Evolutionary conservation across 2,113 vertebrate species (phyloP).

Genomic region (Forbesichthys agassizii): DNA sequence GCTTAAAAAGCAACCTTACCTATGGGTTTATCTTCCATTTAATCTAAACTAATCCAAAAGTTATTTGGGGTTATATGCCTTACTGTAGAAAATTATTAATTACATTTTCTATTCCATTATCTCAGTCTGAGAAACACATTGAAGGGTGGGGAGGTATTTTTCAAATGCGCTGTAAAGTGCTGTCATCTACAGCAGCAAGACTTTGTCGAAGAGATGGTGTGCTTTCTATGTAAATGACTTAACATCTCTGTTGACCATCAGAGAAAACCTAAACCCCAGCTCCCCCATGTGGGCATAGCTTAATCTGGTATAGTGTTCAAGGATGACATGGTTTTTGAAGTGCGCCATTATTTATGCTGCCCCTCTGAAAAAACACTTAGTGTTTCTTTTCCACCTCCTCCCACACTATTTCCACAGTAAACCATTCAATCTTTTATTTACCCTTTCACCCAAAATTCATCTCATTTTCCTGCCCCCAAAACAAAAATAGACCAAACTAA

Average conservation of each 20-base stretch:
- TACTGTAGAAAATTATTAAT: slow-evolving; percentile 14
- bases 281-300: slow-evolving; percentile 50
- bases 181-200: background rate
- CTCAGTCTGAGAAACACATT: background rate
- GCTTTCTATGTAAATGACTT: too few relatives aligned
- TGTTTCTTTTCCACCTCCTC: slow-evolving; percentile 2
- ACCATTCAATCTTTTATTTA: slow-evolving; percentile 34
- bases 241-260: background rate
- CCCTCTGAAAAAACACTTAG: slow-evolving; percentile 7
- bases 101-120: slow-evolving; percentile 1
- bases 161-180: background rate
- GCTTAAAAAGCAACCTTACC: slow-evolving; percentile 6
- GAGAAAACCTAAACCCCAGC: slow-evolving; percentile 11
- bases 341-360: slow-evolving; percentile 9
- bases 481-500: slow-evolving; percentile 46
- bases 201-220: background rate
- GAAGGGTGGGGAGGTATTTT: background rate
- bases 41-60: background rate
- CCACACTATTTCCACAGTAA: slow-evolving; percentile 33
- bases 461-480: slow-evolving; percentile 13
- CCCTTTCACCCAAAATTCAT: slow-evolving; percentile 30
- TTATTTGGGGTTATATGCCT: slow-evolving; percentile 3
- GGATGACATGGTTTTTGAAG: slow-evolving; percentile 10
- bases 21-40: too few relatives aligned
- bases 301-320: slow-evolving; percentile 46